These are phyloP conservation scores for Paradisaea rubra DNA, from an alignment of 2,113 vertebrate species.

Conservation along the genomic window DNA sequence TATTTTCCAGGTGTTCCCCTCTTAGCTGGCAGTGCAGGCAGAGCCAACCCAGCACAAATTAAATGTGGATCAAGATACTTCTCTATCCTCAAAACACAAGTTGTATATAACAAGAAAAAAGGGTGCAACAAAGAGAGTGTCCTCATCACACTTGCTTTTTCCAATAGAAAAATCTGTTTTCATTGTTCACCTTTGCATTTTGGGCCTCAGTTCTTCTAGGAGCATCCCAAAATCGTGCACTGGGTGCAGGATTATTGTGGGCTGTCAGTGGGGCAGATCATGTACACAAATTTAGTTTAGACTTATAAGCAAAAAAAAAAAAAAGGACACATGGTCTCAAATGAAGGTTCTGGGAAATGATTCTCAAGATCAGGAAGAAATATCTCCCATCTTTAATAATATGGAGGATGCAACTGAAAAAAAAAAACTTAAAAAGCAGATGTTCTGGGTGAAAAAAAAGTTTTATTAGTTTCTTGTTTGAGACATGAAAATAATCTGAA, in stretches of 20 bases:
- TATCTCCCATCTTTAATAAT: neutral
- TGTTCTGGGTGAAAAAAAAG: neutral
- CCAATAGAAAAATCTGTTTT: neutral
- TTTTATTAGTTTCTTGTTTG: neutral
- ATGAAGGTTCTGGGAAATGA: neutral
- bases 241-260: neutral
- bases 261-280: neutral
- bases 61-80: neutral
- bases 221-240: neutral
- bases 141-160: neutral
- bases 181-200: neutral
- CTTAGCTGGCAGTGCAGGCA: neutral
- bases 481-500: neutral
- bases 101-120: neutral
- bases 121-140: accelerated
- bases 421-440: neutral
- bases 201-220: neutral
- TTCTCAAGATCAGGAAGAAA: neutral
- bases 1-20: neutral
- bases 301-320: neutral
- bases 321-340: neutral
- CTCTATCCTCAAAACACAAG: neutral
- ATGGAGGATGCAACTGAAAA: neutral
- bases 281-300: neutral
- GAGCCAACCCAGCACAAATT: neutral